Evolutionary conservation across 1,140 invertebrate genomes (phyloP).

Genomic region (Coptotermes formosanus): DNA sequence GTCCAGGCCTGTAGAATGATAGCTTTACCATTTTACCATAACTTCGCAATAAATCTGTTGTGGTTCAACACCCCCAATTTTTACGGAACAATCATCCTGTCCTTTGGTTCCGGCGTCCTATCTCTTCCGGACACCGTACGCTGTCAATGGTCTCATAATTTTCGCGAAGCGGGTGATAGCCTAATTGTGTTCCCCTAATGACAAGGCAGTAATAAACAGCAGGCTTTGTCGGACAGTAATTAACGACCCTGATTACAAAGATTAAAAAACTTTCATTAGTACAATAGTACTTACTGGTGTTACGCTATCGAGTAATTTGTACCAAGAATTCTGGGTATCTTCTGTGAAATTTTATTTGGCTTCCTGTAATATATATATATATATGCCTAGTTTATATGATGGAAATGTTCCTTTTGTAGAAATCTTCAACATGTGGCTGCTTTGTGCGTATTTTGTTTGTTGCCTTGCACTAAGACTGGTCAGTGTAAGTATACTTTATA

Average conservation of each 20-base stretch:
- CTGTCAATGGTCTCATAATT: not conserved
- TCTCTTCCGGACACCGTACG: not conserved
- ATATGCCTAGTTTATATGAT: not conserved
- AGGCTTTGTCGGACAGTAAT: not conserved
- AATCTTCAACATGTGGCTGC: not conserved
- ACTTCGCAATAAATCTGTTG: not conserved
- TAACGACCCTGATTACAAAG: not conserved
- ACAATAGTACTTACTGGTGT: not conserved
- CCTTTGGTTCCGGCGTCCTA: not conserved
- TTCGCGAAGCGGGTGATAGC: not conserved
- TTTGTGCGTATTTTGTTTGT: not conserved
- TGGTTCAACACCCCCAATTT: not conserved
- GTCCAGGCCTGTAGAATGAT: too few relatives aligned
- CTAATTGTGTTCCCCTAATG: not conserved
- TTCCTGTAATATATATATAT: constrained; percentile 14
- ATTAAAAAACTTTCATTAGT: not conserved
- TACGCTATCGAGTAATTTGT: not conserved
- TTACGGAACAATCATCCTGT: not conserved
- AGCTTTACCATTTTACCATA: too few relatives aligned
- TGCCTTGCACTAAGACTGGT: not conserved
- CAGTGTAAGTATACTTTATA: not conserved
- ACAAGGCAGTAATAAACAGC: not conserved
- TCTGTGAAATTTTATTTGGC: not conserved
- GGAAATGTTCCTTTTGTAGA: not conserved
- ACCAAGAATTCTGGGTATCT: not conserved